Conservation (phyloP, 2,888 invertebrate genomes). For the Drosophila nigricruria region DNA sequence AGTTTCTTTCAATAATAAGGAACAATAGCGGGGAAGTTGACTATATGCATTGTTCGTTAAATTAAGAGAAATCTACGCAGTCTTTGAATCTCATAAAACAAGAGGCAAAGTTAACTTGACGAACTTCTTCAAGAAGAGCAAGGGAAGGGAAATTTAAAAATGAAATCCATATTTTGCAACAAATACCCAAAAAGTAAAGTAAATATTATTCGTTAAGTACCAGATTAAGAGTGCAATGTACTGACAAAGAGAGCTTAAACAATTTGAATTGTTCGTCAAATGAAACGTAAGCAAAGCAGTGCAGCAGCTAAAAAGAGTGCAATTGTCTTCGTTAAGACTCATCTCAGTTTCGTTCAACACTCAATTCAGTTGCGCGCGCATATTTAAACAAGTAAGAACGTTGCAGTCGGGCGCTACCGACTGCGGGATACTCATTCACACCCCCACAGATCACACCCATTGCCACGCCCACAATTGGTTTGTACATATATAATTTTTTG, state of each 20-base stretch:
- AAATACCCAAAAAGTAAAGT: no score
- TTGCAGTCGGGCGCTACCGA: no score
- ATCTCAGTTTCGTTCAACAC: slow-evolving; percentile 10
- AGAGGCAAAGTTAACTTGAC: neutral
- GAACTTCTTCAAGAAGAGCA: neutral
- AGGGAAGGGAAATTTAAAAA: neutral
- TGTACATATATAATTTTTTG: no score
- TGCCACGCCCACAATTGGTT: no score
- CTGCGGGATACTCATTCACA: no score
- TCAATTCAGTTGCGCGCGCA: slow-evolving; percentile 58
- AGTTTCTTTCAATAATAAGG: neutral
- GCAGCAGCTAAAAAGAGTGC: slow-evolving; percentile 4
- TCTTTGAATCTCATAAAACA: neutral
- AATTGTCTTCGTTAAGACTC: slow-evolving; percentile 1
- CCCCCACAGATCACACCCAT: no score
- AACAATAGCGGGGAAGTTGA: neutral
- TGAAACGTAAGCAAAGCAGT: neutral
- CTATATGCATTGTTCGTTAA: neutral
- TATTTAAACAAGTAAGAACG: no score
- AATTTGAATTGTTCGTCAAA: neutral
- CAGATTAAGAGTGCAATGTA: slow-evolving; percentile 4
- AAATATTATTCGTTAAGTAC: neutral
- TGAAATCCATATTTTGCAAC: no score
- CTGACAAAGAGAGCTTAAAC: neutral
- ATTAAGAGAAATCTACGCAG: neutral